Evolutionary conservation across 92 coral and sea anemone genomes (phyloP), one percentile per base, ranked within the genome.

Genomic region (Metridium senile): DNA sequence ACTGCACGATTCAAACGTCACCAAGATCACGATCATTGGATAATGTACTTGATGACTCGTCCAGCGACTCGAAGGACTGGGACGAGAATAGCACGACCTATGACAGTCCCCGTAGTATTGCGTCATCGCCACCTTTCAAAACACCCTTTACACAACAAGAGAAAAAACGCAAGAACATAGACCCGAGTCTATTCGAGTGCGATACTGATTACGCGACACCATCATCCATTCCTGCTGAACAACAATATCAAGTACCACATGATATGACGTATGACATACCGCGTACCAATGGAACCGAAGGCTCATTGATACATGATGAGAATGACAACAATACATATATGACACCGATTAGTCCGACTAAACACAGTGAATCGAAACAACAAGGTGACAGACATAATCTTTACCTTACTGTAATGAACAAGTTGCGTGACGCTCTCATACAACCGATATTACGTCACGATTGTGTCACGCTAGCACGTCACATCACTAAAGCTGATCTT

Each of bases 401-500:
- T 45, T 89, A 89, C 76, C 81, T 86, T 45, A 91, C 82, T 33
- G 97, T 94, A 46, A 72, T 94, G 54, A 82, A 87, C 77, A 89
- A 87, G 75, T 86, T 94, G 68, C 76, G 90, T 31, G 86, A 91
- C 53, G 62, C 81, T 34, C 71, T 94, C 4, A 86, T 92, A 30
- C 34, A 70, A 33, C 97, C 97, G 1, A 89, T 92, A 58, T 58
- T 86, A 45, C 78, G 72, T 66, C 74, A 83, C 32, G 95, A 92
- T 64, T 86, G 94, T 46, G 82, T 83, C 20, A 87, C 86, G 54
- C 93, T 94, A 34, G 98, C 98, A 19, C 89, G 97, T 54, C 97
- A 96, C 78, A 72, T 96, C 84, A 96, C 99, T 0, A 91, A 89
- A 11, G 88, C 85, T 32, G 99, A 96, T 66, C 83, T 96, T 0